A percentile compares a stretch with the other conserved stretches of the same genome.
phyloP scores from a whole-genome alignment of 2,113 vertebrate genomes.

The Donacobius atricapilla region DNA sequence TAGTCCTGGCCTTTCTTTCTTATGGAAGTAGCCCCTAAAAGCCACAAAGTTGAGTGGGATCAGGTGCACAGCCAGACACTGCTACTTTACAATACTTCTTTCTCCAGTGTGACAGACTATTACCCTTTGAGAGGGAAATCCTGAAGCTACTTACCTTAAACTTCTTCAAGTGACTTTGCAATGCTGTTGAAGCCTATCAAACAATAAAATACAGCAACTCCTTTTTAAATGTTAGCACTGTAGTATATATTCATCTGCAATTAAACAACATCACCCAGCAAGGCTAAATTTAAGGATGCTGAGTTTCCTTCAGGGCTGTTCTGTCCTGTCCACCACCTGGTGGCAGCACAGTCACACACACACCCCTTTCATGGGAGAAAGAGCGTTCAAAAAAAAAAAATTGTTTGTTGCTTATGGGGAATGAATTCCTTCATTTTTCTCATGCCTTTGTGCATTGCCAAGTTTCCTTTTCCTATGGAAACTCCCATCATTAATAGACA shows the following conservation, averaged over 20 bases:
- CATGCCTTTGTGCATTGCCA: neutral
- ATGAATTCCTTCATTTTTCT: neutral
- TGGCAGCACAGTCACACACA: neutral
- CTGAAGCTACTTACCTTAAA: neutral
- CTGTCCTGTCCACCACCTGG: neutral
- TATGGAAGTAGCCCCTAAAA: neutral
- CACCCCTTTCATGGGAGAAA: neutral
- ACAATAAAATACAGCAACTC: neutral
- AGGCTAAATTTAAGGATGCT: neutral
- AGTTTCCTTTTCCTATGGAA: neutral
- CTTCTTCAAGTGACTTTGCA: neutral
- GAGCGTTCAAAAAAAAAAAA: fast-evolving
- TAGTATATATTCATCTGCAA: neutral
- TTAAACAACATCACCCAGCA: neutral
- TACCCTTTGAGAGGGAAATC: neutral
- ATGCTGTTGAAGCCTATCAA: neutral
- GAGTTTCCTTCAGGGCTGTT: neutral
- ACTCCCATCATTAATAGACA: neutral
- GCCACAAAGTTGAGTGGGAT: neutral
- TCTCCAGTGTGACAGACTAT: neutral
- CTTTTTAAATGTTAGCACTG: neutral
- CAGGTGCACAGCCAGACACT: neutral
- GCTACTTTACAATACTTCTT: neutral
- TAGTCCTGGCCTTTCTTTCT: neutral
- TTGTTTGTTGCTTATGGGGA: neutral